Conservation (phyloP, 2,113 vertebrate species). For the Blennius ocellaris region DNA sequence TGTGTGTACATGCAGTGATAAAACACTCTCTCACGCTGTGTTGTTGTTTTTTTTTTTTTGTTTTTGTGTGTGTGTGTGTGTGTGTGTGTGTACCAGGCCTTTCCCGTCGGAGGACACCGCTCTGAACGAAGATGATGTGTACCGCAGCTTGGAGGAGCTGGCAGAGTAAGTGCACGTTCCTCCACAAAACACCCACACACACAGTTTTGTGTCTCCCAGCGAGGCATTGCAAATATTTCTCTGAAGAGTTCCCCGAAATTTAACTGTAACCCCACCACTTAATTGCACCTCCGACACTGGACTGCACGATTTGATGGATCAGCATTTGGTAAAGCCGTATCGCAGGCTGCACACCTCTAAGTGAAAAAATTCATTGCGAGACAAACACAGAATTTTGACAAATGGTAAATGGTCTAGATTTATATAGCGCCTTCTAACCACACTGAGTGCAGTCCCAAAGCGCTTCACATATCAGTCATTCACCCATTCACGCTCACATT, state of each 20-base stretch:
- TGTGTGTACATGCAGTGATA: constrained; percentile 24
- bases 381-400: too few species aligned
- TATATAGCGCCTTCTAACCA: too few species aligned
- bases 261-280: neutral
- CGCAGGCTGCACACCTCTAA: too few species aligned
- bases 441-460: too few species aligned
- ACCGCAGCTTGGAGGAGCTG: constrained; percentile 96
- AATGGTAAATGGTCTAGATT: too few species aligned
- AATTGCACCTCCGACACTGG: too few species aligned
- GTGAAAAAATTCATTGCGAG: too few species aligned
- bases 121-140: constrained; percentile 94
- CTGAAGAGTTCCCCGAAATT: neutral
- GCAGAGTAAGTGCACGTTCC: constrained; percentile 89
- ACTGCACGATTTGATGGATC: too few species aligned
- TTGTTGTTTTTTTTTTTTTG: constrained; percentile 54
- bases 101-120: constrained; percentile 96
- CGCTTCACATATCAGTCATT: too few species aligned
- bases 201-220: constrained; percentile 7
- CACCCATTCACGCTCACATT: too few species aligned
- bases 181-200: constrained; percentile 17
- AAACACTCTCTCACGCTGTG: constrained; percentile 29
- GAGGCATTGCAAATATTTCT: neutral
- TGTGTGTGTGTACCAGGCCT: constrained; percentile 81
- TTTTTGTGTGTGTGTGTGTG: constrained; percentile 14
- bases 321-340: too few species aligned